Percentiles rank a stretch among this genome's conserved stretches.
Conservation (phyloP, 2,888 invertebrate genomes). For the Callimorpha dominula region DNA sequence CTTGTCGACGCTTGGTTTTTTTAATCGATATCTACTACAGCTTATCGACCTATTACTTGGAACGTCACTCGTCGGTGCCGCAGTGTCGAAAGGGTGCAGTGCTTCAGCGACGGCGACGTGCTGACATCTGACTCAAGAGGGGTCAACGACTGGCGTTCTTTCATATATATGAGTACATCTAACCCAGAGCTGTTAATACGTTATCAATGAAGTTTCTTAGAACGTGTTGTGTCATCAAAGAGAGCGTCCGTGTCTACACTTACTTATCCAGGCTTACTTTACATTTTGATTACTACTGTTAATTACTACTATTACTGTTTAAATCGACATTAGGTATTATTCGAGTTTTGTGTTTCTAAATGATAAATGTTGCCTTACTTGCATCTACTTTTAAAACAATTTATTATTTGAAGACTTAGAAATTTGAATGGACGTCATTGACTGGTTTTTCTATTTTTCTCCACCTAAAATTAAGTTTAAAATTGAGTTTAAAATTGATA, state of each 20-base stretch:
- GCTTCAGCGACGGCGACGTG: conserved; percentile 71
- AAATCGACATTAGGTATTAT: no score
- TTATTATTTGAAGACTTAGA: no score
- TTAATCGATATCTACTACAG: neutral
- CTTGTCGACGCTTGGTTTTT: neutral
- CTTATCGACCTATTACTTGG: conserved; percentile 17
- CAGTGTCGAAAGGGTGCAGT: conserved; percentile 84
- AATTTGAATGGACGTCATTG: no score
- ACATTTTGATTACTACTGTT: neutral
- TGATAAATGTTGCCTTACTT: no score
- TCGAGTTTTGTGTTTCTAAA: no score
- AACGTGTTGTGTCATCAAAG: conserved; percentile 38
- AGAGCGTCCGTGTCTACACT: neutral
- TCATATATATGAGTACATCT: conserved; percentile 46
- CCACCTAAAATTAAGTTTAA: no score
- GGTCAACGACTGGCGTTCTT: conserved; percentile 73
- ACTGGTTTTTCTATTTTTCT: no score
- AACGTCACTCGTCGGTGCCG: conserved; percentile 72
- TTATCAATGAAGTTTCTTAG: conserved; percentile 51
- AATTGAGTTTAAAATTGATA: no score
- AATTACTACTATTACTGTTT: no score
- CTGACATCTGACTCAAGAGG: conserved; percentile 79
- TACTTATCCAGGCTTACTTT: neutral
- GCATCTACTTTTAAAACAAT: no score
- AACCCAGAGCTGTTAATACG: conserved; percentile 48